Conservation (phyloP, 2,797 vertebrate genomes). For the Hybognathus amarus region DNA sequence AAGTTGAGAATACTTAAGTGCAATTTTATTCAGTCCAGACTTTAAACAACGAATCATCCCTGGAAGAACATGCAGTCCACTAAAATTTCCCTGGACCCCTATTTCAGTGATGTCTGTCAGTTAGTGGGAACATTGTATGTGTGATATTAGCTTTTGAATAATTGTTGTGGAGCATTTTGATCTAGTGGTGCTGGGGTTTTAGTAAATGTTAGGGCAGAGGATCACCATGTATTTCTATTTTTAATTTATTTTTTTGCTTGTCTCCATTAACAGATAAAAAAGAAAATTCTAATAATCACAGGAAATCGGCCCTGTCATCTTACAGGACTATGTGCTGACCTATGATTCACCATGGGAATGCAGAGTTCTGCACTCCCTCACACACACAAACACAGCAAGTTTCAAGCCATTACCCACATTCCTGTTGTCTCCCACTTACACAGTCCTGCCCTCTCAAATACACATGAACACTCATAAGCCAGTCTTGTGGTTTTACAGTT, state of each 20-base stretch:
- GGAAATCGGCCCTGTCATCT: slow-evolving; percentile 45
- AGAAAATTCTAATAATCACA: slow-evolving; percentile 51
- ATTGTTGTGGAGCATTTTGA: not conserved
- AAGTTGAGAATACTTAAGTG: too few relatives aligned
- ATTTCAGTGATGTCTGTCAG: not conserved
- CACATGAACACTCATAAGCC: slow-evolving; percentile 20
- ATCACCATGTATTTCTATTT: slow-evolving; percentile 17
- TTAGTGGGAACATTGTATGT: not conserved
- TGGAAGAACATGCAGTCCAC: not conserved
- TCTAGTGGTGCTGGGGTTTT: not conserved
- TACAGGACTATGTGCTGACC: slow-evolving; percentile 45
- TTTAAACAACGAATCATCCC: not conserved
- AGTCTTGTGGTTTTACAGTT: not conserved
- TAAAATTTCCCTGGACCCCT: not conserved
- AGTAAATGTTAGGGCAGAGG: not conserved
- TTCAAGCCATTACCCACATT: slow-evolving; percentile 36
- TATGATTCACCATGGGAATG: slow-evolving; percentile 57
- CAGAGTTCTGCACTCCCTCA: slow-evolving; percentile 48
- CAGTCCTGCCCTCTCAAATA: not conserved
- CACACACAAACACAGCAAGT: not conserved
- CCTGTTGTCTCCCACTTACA: slow-evolving; percentile 25
- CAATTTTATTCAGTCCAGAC: too few relatives aligned
- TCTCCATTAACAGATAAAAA: slow-evolving; percentile 55
- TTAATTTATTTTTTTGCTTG: not conserved
- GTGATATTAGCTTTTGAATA: not conserved